Evolutionary conservation across 2,113 vertebrate genomes (phyloP).

Genomic region (Hippocampus abdominalis): DNA sequence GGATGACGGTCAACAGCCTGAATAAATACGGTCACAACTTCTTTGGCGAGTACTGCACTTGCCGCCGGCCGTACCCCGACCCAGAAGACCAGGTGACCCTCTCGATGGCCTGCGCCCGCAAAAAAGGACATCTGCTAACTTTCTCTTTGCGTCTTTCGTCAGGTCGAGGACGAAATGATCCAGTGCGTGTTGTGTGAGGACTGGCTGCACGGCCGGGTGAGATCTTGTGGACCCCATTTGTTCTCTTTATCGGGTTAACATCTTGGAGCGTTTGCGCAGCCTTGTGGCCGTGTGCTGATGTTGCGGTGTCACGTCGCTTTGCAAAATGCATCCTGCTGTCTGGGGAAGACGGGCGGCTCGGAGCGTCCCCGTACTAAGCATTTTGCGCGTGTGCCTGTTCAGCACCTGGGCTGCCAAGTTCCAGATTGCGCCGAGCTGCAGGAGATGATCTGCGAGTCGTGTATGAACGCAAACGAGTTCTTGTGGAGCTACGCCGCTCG

Average conservation of each 20-base stretch:
- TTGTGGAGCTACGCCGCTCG: conserved; percentile 83
- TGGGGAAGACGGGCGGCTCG: too few relatives aligned
- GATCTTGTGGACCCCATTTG: conserved; percentile 28
- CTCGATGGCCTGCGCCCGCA: neutral
- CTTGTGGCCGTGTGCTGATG: too few relatives aligned
- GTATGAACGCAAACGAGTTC: conserved; percentile 84
- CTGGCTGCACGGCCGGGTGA: conserved; percentile 97
- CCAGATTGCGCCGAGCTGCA: conserved; percentile 89
- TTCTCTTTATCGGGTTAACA: too few relatives aligned
- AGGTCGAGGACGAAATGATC: conserved; percentile 91
- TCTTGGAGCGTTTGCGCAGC: too few relatives aligned
- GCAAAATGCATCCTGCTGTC: too few relatives aligned
- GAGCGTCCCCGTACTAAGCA: neutral
- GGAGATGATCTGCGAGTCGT: conserved; percentile 93
- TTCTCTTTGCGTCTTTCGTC: conserved; percentile 48
- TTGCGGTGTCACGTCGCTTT: too few relatives aligned
- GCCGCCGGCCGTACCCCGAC: conserved; percentile 93
- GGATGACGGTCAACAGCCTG: conserved; percentile 76
- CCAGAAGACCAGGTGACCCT: conserved; percentile 89
- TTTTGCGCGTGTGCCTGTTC: neutral
- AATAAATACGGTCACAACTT: conserved; percentile 98
- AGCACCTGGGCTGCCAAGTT: conserved; percentile 86
- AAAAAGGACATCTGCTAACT: neutral
- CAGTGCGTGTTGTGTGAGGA: conserved; percentile 97
- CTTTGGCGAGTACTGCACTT: conserved; percentile 90